Percentiles rank a stretch among this genome's conserved stretches.
Conservation (phyloP, 1,140 invertebrate species). For the Mycetomoellerius zeteki region DNA sequence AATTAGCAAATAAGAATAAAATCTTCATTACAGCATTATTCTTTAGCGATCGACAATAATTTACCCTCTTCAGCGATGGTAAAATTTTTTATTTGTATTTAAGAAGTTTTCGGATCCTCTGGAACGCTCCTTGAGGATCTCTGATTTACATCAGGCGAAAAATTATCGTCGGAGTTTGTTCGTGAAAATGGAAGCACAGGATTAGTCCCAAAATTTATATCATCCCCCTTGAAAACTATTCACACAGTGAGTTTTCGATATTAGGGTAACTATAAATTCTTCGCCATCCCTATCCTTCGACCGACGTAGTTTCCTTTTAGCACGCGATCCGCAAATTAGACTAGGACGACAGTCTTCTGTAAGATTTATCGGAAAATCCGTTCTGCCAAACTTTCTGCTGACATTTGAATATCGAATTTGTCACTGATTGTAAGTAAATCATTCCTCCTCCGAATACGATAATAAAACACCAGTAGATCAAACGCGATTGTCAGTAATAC, state of each 20-base stretch:
- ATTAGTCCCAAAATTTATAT: slow-evolving; percentile 72
- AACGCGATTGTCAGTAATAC: not conserved
- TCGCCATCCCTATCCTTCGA: slow-evolving; percentile 57
- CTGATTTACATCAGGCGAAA: slow-evolving; percentile 72
- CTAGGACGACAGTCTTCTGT: slow-evolving; percentile 42
- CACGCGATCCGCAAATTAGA: slow-evolving; percentile 75
- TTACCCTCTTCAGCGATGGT: not conserved
- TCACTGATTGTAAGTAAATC: slow-evolving; percentile 55
- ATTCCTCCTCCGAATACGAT: slow-evolving; percentile 10
- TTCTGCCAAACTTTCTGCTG: slow-evolving; percentile 65
- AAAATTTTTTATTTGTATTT: slow-evolving; percentile 53
- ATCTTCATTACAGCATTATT: not conserved
- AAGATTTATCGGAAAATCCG: slow-evolving; percentile 71
- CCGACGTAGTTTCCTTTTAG: slow-evolving; percentile 73
- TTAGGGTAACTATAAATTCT: slow-evolving; percentile 78
- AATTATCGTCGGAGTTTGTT: slow-evolving; percentile 70
- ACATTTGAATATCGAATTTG: slow-evolving; percentile 63
- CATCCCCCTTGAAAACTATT: slow-evolving; percentile 67
- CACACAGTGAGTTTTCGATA: slow-evolving; percentile 75
- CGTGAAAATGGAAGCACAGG: slow-evolving; percentile 23
- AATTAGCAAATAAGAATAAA: slow-evolving; percentile 10
- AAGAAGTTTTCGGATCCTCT: slow-evolving; percentile 26
- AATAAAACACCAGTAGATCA: not conserved
- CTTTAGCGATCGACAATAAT: not conserved
- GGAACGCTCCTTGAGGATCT: slow-evolving; percentile 29